Base-by-base conservation (phyloP, 2,797 vertebrate species). In the Xenentodon cancila region DNA sequence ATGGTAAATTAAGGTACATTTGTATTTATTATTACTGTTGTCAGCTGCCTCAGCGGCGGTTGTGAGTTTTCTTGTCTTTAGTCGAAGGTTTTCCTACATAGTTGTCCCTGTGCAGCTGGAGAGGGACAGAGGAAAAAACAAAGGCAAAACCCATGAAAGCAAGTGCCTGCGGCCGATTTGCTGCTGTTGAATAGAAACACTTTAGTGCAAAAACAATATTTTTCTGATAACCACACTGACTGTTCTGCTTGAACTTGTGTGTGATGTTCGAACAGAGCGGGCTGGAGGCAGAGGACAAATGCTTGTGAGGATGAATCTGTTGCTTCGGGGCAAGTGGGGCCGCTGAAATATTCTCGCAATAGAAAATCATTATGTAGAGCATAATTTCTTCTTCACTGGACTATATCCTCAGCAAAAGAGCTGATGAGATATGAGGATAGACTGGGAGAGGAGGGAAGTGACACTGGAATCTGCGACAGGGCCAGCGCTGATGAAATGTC, bases 221-320 rank as follows among this genome's bases (percentile, higher is more conserved):
- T 43, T 57, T 42, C 53, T 54, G 53, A 69, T 66, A 61, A 46
- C 70, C 5, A 25, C 54, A 54, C 30, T 52, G 47, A 74, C 17
- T 53, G 50, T 68, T 62, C 13, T 45, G 20, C 59, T 67, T 68
- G 32, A 47, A 68, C 57, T 57, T 25, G 30, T 47, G 40, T 51
- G 51, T 44, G 25, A 32, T 56, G 58, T 71, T 75, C 68, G 72
- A 50, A 67, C 45, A 16, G 18, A 32, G 34, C 9, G 22, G 47
- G 53, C 51, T 71, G 50, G 30, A 17, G 40, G 49, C 58, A 55
- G 45, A 66, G 52, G 70, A 84, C 64, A 64, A 72, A 74, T 49
- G 53, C 74, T 58, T 47, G 57, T 53, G 74, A 76, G 58, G 49
- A 79, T 59, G 37, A 73, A 80, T 80, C 54, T 74, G 63, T 84